phyloP scores from a whole-genome alignment of 2,113 vertebrate genomes.

The Pluvianellus socialis region DNA sequence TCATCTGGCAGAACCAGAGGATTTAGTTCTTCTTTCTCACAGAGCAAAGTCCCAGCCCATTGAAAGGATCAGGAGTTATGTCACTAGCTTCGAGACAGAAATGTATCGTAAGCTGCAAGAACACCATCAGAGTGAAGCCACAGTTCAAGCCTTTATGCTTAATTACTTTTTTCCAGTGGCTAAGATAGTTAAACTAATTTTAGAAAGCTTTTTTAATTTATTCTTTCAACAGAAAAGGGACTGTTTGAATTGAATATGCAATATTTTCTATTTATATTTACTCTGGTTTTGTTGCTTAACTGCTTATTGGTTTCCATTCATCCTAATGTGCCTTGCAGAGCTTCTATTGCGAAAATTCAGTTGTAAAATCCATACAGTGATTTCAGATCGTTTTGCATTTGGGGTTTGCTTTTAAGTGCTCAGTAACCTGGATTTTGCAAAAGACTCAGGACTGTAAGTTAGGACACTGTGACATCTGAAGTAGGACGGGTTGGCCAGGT shows the following conservation, averaged over 20 bases:
- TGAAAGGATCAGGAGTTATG: neutral
- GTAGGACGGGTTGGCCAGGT: neutral
- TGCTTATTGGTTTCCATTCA: neutral
- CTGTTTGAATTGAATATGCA: neutral
- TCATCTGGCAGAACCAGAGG: neutral
- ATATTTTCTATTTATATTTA: neutral
- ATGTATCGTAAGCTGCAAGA: neutral
- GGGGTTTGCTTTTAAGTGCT: neutral
- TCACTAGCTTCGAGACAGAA: neutral
- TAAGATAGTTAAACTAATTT: neutral
- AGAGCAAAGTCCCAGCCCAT: neutral
- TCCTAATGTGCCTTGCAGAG: neutral
- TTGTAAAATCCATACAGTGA: neutral
- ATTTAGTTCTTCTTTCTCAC: neutral
- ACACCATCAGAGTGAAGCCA: neutral
- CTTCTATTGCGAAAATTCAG: neutral
- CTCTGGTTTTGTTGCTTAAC: neutral
- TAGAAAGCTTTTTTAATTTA: neutral
- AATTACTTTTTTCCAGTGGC: neutral
- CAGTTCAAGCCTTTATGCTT: neutral
- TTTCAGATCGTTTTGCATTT: neutral
- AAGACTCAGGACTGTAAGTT: neutral
- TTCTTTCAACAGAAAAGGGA: neutral
- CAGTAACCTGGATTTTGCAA: neutral
- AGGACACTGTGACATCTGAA: neutral